These are phyloP conservation scores for Amyelois transitella DNA, from an alignment of 1,140 invertebrate genomes.

Conservation along the genomic window DNA sequence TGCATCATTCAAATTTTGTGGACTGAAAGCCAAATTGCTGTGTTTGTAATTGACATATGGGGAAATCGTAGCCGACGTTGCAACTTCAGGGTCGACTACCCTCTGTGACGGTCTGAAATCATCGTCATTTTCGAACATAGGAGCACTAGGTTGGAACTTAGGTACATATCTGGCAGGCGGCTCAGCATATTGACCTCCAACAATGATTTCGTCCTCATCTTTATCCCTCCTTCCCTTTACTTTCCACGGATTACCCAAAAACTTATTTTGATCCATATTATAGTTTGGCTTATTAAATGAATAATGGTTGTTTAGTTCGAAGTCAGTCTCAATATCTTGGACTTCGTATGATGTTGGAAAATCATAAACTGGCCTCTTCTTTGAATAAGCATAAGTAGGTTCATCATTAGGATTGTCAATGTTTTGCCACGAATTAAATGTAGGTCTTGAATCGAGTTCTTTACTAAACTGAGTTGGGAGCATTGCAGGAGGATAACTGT, in stretches of 20 bases:
- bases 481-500: slow-evolving; percentile 14
- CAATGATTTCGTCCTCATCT: slow-evolving; percentile 44
- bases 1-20: slow-evolving; percentile 70
- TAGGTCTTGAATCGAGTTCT: slow-evolving; percentile 14
- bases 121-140: slow-evolving; percentile 32
- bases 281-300: slow-evolving; percentile 6
- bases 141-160: slow-evolving; percentile 27
- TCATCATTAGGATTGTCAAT: slow-evolving; percentile 25
- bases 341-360: slow-evolving; percentile 20
- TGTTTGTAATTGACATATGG: slow-evolving; percentile 69
- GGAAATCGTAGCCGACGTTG: slow-evolving; percentile 45
- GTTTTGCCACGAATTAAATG: slow-evolving; percentile 26
- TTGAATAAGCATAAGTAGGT: slow-evolving; percentile 25
- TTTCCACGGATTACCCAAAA: slow-evolving; percentile 16
- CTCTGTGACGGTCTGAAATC: slow-evolving; percentile 25
- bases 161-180: slow-evolving; percentile 53
- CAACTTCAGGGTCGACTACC: slow-evolving; percentile 30
- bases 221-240: slow-evolving; percentile 5
- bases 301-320: neutral
- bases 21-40: slow-evolving; percentile 71
- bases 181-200: slow-evolving; percentile 66
- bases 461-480: slow-evolving; percentile 11
- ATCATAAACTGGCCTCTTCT: slow-evolving; percentile 24
- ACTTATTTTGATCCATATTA: neutral
- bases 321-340: slow-evolving; percentile 9